Conservation (phyloP, 2,113 vertebrate genomes). For the Prietella phreatophila region DNA sequence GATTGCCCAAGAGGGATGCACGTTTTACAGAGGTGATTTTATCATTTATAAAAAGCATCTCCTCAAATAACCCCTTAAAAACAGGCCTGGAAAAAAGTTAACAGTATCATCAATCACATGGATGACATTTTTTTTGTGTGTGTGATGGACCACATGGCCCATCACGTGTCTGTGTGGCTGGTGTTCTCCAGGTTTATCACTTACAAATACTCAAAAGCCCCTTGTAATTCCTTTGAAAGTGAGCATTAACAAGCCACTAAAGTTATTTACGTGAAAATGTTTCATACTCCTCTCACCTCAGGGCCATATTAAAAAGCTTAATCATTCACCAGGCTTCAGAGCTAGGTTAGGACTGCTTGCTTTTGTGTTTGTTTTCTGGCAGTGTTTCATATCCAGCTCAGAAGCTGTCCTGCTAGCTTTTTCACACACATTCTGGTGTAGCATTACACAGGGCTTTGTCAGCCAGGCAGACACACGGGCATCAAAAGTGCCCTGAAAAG, state of each 20-base stretch:
- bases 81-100: not conserved
- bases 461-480: conserved; percentile 23
- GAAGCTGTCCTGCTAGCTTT: conserved; percentile 20
- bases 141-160: conserved; percentile 3
- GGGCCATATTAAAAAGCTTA: not conserved
- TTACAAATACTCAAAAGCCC: conserved; percentile 35
- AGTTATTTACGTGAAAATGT: conserved; percentile 25
- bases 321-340: not conserved
- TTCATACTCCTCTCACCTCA: conserved; percentile 24
- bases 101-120: not conserved
- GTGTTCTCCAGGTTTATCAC: conserved; percentile 21
- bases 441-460: conserved; percentile 31
- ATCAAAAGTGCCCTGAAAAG: conserved; percentile 27
- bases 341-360: not conserved
- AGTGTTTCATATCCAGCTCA: not conserved
- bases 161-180: conserved; percentile 33
- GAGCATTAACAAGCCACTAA: conserved; percentile 27
- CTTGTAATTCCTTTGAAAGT: conserved; percentile 30
- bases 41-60: not conserved
- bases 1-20: not conserved
- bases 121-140: not conserved
- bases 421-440: conserved; percentile 34
- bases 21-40: not conserved
- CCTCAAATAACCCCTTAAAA: not conserved
- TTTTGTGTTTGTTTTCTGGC: conserved; percentile 30